Percentiles rank a stretch among this genome's conserved stretches.
Conservation (phyloP, 2,113 vertebrate genomes). For the Toxotes chatareus region DNA sequence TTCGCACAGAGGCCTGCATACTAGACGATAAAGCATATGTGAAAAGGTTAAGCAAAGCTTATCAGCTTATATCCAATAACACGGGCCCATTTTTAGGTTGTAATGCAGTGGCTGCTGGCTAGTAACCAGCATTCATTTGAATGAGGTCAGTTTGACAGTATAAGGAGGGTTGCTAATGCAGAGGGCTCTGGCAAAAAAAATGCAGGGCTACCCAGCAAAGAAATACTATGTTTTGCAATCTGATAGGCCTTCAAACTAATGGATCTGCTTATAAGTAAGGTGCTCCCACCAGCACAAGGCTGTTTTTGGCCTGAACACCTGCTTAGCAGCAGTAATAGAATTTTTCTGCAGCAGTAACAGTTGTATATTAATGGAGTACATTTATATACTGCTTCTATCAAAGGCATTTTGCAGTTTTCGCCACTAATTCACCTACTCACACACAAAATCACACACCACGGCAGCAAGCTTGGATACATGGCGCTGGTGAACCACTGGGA, state of each 20-base stretch:
- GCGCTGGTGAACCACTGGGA: not conserved
- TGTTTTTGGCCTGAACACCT: not conserved
- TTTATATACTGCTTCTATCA: not conserved
- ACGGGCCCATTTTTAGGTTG: not conserved
- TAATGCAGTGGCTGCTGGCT: slow-evolving; percentile 5
- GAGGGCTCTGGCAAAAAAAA: not conserved
- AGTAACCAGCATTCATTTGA: not conserved
- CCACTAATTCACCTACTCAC: not conserved
- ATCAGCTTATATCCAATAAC: slow-evolving; percentile 5
- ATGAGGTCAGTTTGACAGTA: not conserved
- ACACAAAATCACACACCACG: not conserved
- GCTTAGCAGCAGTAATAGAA: not conserved
- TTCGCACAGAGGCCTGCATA: not conserved
- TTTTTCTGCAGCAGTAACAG: not conserved
- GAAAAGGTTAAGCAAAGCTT: slow-evolving; percentile 1
- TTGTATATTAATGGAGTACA: not conserved
- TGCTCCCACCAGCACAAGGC: not conserved
- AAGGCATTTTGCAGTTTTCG: not conserved
- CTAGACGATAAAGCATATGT: not conserved
- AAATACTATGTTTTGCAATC: not conserved
- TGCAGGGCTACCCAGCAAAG: not conserved
- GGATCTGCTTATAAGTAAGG: not conserved
- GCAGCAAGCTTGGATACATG: not conserved
- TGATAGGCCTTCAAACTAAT: not conserved
- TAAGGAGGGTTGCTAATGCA: not conserved